Evolutionary conservation across 2,113 vertebrate genomes (phyloP).

Genomic region (Dromiciops gliroides): DNA sequence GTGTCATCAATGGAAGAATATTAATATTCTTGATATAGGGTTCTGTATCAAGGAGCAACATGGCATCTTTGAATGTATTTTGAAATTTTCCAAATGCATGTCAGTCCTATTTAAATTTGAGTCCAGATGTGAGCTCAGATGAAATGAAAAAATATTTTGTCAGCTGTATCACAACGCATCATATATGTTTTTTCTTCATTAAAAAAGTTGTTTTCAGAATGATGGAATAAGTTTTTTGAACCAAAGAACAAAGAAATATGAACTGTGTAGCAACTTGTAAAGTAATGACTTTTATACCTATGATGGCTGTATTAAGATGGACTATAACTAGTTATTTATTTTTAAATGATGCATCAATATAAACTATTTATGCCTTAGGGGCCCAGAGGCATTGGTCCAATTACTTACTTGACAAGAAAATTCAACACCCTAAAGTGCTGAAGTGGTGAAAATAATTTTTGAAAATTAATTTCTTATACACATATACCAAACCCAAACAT

Average conservation of each 20-base stretch:
- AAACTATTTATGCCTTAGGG: neutral
- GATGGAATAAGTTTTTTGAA: neutral
- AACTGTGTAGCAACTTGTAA: neutral
- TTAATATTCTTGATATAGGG: neutral
- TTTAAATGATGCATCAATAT: neutral
- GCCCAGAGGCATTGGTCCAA: neutral
- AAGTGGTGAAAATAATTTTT: neutral
- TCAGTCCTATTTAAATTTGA: neutral
- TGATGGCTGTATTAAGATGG: neutral
- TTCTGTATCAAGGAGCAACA: neutral
- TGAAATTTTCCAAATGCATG: neutral
- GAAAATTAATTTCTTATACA: neutral
- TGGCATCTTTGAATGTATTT: neutral
- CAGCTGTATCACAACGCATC: neutral
- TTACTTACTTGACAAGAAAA: neutral
- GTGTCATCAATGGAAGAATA: neutral
- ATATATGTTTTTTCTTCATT: neutral
- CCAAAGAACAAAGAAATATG: neutral
- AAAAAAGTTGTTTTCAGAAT: neutral
- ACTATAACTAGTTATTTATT: neutral
- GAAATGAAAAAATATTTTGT: neutral
- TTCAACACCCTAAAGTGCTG: neutral
- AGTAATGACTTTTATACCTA: neutral
- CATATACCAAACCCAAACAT: neutral
- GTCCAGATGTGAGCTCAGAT: neutral